Conservation (phyloP, 2,888 invertebrate species). For the Leistus spinibarbis region DNA sequence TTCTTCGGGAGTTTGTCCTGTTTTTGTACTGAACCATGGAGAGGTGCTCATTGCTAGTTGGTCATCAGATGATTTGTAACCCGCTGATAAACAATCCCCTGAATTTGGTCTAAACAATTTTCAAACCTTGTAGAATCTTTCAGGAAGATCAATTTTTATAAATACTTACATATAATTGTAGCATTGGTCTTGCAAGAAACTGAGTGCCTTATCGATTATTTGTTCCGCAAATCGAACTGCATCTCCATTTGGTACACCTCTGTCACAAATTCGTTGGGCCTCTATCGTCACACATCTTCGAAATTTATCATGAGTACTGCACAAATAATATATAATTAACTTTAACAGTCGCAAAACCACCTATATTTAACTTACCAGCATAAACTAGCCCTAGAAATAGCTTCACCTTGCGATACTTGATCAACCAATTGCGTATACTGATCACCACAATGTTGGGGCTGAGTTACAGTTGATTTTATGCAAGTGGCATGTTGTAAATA, state of each 20-base stretch:
- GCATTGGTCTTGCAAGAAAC: constrained; percentile 65
- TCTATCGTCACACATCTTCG: constrained; percentile 64
- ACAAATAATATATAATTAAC: no score
- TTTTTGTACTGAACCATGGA: constrained; percentile 44
- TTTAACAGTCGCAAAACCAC: neutral
- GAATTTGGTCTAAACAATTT: constrained; percentile 58
- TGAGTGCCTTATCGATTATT: constrained; percentile 64
- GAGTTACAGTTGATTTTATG: constrained; percentile 64
- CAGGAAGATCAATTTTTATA: neutral
- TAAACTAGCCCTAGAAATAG: constrained; percentile 61
- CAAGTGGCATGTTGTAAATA: constrained; percentile 66
- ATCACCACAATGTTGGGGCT: constrained; percentile 62
- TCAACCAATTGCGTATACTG: constrained; percentile 64
- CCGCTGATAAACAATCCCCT: constrained; percentile 56
- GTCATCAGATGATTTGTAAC: constrained; percentile 24
- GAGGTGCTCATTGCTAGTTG: constrained; percentile 17
- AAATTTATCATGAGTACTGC: constrained; percentile 64
- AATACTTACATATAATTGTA: constrained; percentile 63
- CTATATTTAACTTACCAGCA: constrained; percentile 60
- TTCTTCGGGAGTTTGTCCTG: neutral
- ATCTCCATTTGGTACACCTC: constrained; percentile 57
- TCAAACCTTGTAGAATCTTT: neutral
- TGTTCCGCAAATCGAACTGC: constrained; percentile 62
- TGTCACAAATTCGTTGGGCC: constrained; percentile 61
- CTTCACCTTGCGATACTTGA: constrained; percentile 62